Base-by-base conservation (phyloP, 2,888 invertebrate genomes). In the Latheticus oryzae region DNA sequence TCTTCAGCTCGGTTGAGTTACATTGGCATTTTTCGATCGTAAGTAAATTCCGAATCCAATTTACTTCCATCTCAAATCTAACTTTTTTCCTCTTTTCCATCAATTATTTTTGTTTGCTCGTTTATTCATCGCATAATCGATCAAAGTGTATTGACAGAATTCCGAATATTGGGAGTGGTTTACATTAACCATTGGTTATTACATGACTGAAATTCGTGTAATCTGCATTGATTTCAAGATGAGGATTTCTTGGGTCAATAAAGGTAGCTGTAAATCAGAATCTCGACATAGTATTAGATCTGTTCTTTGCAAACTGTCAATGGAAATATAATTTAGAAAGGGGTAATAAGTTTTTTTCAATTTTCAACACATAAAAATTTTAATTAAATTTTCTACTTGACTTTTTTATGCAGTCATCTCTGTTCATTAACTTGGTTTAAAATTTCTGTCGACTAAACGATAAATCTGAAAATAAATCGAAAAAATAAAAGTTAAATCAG, bases 1-100 rank as follows among this genome's bases (percentile, higher is more conserved):
- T 45, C 45, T 42, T 17, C 5, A 28, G 42, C 24, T 17, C 28
- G 42, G 26, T 28, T 42, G 42, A 28, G 28, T 42, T 42, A 42
- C 42, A 42, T 15, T 26, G 24, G 35, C 16, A 35, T 35, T 35
- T 35, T 35, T 35, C 19, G 35, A 35, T 35, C 35, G 35, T 35
- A 35, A 35, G 17, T 35, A 35, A 15, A 17, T 17, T 15, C 24
- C 1, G 17, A 42, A 42, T 42, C 42, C 19, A 35, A 35, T 35
- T 35, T 35, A 8, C 17, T 17, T 35, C 13, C 33, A 9, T 9
- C 13, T 15, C 4, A 13, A 8, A 33, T 33, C 16, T 24, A 26
- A 42, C 15, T 42, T 42, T 1, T 28, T 28, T 28, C 28, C 28
- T 28, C 28, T 11, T 3, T 5, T 8, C 11, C 9, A 5, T 28